Conservation (phyloP, 35 echinoderm and acorn worm species). For the Ophiothrix spiculata region DNA sequence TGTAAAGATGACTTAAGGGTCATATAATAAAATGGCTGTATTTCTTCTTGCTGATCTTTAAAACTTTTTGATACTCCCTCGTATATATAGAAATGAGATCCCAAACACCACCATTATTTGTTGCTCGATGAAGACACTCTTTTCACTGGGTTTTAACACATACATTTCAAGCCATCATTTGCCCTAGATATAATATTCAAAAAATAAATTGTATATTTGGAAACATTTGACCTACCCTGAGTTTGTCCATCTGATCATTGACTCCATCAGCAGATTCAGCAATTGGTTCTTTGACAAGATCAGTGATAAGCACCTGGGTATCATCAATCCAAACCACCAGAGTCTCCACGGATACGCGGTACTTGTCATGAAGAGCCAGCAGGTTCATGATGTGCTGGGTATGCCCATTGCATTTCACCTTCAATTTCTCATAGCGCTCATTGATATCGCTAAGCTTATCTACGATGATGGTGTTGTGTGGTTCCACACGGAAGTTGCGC, state of each 20-base stretch:
- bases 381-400: constrained; percentile 68
- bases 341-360: constrained; percentile 47
- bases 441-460: constrained; percentile 81
- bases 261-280: constrained; percentile 43
- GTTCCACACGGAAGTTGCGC: constrained; percentile 67
- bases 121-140: too few relatives aligned
- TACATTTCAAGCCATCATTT: too few relatives aligned
- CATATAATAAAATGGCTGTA: too few relatives aligned
- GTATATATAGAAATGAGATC: too few relatives aligned
- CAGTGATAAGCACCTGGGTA: constrained; percentile 34
- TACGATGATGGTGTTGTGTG: constrained; percentile 59
- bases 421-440: constrained; percentile 76
- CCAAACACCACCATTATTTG: too few relatives aligned
- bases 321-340: constrained; percentile 93
- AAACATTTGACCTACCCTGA: constrained; percentile 59
- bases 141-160: too few relatives aligned
- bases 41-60: too few relatives aligned
- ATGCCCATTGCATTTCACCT: constrained; percentile 81
- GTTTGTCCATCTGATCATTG: constrained; percentile 76
- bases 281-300: constrained; percentile 34
- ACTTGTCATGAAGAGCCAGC: constrained; percentile 83
- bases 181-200: too few relatives aligned
- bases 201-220: too few relatives aligned
- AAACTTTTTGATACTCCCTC: too few relatives aligned
- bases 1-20: too few relatives aligned